Evolutionary conservation across 1,140 invertebrate genomes (phyloP).

Genomic region (Drosophila aff.): DNA sequence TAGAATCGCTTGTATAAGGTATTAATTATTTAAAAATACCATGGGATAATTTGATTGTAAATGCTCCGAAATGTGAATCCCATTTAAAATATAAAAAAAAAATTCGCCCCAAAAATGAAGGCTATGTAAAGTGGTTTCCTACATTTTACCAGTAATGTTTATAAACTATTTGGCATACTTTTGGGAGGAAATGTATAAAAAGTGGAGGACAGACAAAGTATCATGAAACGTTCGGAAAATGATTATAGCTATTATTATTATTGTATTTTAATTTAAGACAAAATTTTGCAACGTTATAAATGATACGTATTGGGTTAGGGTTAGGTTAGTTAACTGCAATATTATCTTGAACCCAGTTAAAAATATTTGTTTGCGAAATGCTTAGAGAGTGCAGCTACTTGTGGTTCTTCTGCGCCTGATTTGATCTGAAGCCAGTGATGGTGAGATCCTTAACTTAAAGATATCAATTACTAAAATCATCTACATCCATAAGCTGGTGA

Average conservation of each 20-base stretch:
- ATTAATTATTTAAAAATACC: too few relatives aligned
- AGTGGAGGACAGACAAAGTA: neutral
- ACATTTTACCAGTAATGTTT: neutral
- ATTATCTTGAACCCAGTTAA: neutral
- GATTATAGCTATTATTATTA: neutral
- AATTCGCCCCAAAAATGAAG: too few relatives aligned
- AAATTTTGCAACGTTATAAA: neutral
- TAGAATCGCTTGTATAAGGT: too few relatives aligned
- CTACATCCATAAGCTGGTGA: neutral
- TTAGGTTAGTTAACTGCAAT: neutral
- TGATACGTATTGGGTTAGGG: neutral
- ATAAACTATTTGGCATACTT: neutral
- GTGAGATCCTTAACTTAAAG: neutral
- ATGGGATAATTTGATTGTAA: too few relatives aligned
- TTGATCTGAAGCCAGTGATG: neutral
- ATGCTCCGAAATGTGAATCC: too few relatives aligned
- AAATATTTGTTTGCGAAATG: neutral
- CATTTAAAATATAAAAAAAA: too few relatives aligned
- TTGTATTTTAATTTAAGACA: neutral
- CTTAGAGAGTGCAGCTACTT: neutral
- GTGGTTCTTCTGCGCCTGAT: neutral
- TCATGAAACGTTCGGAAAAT: neutral
- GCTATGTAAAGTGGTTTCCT: neutral
- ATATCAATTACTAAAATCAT: neutral
- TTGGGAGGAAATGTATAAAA: neutral